A percentile compares a stretch with the other conserved stretches of the same genome.
phyloP scores from a whole-genome alignment of 2,888 invertebrate species.

The Ferrisia virgata region DNA sequence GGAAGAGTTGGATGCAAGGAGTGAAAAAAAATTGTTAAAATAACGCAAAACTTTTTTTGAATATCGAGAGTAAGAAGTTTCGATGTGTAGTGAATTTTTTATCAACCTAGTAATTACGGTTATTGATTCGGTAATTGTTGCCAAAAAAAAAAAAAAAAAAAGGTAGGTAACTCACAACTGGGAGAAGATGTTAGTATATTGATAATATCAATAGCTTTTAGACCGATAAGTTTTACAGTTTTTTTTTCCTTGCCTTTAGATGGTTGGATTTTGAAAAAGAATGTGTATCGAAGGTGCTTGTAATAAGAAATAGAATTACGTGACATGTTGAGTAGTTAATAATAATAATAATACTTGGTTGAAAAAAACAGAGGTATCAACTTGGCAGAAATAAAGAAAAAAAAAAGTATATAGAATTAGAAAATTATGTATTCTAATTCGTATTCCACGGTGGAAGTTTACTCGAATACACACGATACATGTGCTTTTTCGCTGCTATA shows the following conservation, averaged over 20 bases:
- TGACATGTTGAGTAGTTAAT: too few relatives aligned
- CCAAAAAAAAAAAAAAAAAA: too few relatives aligned
- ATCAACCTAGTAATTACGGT: background rate
- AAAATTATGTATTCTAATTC: conserved; percentile 30
- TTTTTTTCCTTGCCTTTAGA: too few relatives aligned
- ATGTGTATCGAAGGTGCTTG: background rate
- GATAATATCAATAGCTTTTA: background rate
- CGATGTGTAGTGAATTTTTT: background rate
- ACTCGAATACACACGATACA: background rate
- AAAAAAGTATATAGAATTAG: background rate
- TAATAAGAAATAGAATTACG: background rate
- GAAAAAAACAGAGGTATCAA: too few relatives aligned
- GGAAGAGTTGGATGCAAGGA: too few relatives aligned
- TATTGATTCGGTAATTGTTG: background rate
- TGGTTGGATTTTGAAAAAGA: too few relatives aligned
- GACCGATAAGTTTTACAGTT: background rate
- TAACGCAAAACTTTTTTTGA: background rate
- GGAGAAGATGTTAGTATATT: background rate
- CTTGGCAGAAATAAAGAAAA: background rate
- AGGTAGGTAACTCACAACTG: too few relatives aligned
- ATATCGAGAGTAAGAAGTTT: background rate
- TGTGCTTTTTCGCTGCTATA: too few relatives aligned
- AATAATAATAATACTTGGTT: too few relatives aligned
- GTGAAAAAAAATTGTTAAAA: background rate
- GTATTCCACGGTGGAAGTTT: conserved; percentile 2